Evolutionary conservation across 2,888 invertebrate genomes (phyloP), one percentile per base, ranked within the genome.

Genomic region (Microctonus brassicae): DNA sequence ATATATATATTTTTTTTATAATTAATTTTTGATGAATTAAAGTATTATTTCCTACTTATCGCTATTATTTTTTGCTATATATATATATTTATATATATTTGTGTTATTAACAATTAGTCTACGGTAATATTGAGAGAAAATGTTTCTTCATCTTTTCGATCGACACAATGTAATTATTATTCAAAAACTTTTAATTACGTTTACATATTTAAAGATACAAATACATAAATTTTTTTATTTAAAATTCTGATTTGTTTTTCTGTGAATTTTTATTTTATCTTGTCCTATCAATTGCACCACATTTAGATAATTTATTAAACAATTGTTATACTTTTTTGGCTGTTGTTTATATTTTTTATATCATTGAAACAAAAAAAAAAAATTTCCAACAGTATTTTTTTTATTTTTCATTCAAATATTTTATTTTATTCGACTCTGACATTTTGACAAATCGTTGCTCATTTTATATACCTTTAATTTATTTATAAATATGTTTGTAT

Each of bases 61-160:
- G n/a, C 24, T 62, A 24, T 62, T 64, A 60, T 39, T 64, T n/a
- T 36, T 11, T 36, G 42, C 22, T 74, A 55, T 39, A n/a, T n/a
- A n/a, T n/a, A n/a, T 70, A 60, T 69, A 73, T 75, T 62, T 72
- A 71, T 53, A 39, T 29, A 11, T 24, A 22, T 22, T 22, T 11
- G 13, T 26, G 4, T 29, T 26, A 60, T 70, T 72, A 74, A 71
- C 62, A 69, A 67, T 73, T 72, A 71, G 55, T 71, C 66, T 71
- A 71, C 47, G 17, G 47, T 17, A n/a, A 47, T 17, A 17, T 47
- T 69, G 26, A 70, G 73, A 68, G 74, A 55, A 73, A 71, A 67
- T 68, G 60, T 60, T 63, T 62, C 36, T 17, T 58, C 36, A n/a
- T n/a, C n/a, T 39, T 6, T 58, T 33, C 29, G 58, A 29, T 20